These are phyloP conservation scores for Liasis olivaceus DNA, from an alignment of 2,797 vertebrate species.

Conservation along the genomic window DNA sequence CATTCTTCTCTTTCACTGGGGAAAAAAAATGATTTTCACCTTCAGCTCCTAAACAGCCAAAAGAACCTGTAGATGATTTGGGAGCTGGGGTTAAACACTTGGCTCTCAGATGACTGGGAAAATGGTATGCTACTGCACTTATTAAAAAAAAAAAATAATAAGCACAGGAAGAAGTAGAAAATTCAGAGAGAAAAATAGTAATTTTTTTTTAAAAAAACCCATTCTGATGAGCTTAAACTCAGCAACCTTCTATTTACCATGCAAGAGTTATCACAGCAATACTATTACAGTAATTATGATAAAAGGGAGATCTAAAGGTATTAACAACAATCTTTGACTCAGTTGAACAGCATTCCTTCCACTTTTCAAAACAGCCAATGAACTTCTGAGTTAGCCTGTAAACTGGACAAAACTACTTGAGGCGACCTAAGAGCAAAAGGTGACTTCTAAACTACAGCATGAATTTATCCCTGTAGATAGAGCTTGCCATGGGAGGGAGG, in stretches of 20 bases:
- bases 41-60: background rate
- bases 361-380: background rate
- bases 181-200: background rate
- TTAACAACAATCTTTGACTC: background rate
- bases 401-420: background rate
- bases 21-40: background rate
- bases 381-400: background rate
- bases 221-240: background rate
- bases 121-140: background rate
- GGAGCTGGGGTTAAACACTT: background rate
- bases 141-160: background rate
- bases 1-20: background rate
- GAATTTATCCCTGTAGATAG: too few relatives aligned
- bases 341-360: background rate
- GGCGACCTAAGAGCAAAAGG: too few relatives aligned
- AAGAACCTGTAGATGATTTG: background rate
- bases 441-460: too few relatives aligned
- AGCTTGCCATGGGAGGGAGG: too few relatives aligned
- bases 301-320: background rate
- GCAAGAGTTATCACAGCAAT: too few relatives aligned
- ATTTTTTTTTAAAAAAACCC: background rate
- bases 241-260: background rate
- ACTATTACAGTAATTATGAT: background rate
- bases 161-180: background rate
- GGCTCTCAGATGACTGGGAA: background rate